Conservation (phyloP, 2,113 vertebrate genomes). For the Dolichotis patagonum region DNA sequence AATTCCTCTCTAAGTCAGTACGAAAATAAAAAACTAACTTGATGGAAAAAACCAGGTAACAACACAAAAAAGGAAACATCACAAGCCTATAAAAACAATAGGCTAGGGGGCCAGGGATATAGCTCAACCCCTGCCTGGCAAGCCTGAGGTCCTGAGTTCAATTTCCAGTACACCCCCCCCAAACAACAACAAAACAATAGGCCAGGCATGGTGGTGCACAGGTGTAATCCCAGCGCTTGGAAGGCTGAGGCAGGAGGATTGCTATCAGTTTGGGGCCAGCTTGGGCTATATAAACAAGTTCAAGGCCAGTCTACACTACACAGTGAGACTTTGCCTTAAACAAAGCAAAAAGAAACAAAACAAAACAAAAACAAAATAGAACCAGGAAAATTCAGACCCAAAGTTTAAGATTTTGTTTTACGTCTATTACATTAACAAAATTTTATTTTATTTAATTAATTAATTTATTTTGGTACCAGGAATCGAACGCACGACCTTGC, state of each 20-base stretch:
- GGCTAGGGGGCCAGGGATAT: too few species aligned
- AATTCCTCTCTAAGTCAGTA: neutral
- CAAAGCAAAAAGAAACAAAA: neutral
- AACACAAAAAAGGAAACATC: neutral
- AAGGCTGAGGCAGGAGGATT: neutral
- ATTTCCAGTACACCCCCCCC: too few species aligned
- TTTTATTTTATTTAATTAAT: too few species aligned
- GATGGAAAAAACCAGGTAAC: neutral
- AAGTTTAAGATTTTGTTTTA: conserved; percentile 43
- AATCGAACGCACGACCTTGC: too few species aligned
- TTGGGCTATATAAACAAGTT: neutral
- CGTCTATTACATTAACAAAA: too few species aligned
- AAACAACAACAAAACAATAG: too few species aligned
- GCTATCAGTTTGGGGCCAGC: neutral
- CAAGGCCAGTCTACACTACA: neutral
- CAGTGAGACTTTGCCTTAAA: neutral
- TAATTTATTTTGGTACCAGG: too few species aligned
- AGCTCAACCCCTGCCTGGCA: too few species aligned
- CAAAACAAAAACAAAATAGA: neutral
- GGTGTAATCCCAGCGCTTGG: neutral
- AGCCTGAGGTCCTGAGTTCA: too few species aligned
- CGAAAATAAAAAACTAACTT: neutral
- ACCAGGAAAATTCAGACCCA: neutral
- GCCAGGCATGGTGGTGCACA: neutral
- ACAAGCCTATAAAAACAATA: neutral